Evolutionary conservation across 2,113 vertebrate genomes (phyloP).

Genomic region (Petrocephalus zakoni): DNA sequence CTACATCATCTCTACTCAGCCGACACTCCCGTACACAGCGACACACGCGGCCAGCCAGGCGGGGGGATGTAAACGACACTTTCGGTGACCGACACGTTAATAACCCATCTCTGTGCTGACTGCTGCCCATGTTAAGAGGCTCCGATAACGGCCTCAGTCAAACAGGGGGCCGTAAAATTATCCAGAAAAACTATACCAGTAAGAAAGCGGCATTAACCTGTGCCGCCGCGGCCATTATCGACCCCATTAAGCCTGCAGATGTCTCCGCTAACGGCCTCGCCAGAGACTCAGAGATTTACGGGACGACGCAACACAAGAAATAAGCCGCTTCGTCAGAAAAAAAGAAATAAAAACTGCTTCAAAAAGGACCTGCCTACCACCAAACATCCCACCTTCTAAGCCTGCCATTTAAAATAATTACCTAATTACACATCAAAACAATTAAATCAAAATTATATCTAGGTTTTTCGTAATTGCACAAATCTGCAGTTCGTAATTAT

Average conservation of each 20-base stretch:
- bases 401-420: not conserved
- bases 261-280: constrained; percentile 34
- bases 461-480: not conserved
- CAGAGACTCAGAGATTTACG: constrained; percentile 32
- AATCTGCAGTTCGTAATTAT: not conserved
- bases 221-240: not conserved
- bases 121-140: constrained; percentile 16
- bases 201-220: constrained; percentile 12
- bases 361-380: not conserved
- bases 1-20: not conserved
- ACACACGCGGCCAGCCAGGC: not conserved
- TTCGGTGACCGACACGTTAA: constrained; percentile 20
- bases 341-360: not conserved
- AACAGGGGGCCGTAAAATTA: constrained; percentile 27
- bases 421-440: not conserved
- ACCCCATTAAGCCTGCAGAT: constrained; percentile 37
- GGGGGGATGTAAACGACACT: constrained; percentile 21
- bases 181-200: constrained; percentile 27
- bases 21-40: not conserved
- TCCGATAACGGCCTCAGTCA: constrained; percentile 31
- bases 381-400: not conserved
- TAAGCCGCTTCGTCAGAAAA: constrained; percentile 18
- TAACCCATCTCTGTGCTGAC: not conserved
- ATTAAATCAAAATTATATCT: not conserved
- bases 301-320: constrained; percentile 28